Evolutionary conservation across 2,797 vertebrate species (phyloP).

Genomic region (Tympanoctomys barrerae): DNA sequence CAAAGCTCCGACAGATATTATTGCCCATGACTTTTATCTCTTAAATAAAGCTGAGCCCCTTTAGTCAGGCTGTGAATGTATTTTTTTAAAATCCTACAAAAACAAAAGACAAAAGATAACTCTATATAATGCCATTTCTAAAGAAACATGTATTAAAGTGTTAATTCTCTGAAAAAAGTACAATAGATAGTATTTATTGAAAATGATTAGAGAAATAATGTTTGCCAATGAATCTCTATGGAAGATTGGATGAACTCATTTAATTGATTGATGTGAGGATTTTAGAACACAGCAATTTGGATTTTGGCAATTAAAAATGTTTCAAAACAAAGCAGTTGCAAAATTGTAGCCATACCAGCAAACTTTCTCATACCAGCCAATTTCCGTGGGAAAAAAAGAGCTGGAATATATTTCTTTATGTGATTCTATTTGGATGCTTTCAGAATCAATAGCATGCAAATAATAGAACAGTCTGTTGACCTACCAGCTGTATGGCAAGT

Average conservation of each 20-base stretch:
- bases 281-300: not conserved
- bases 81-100: slow-evolving; percentile 62
- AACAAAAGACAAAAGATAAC: not conserved
- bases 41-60: slow-evolving; percentile 22
- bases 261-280: not conserved
- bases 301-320: not conserved
- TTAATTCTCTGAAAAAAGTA: slow-evolving; percentile 1
- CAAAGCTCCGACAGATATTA: slow-evolving; percentile 42
- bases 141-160: not conserved
- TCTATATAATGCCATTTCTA: slow-evolving; percentile 6
- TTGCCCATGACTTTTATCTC: slow-evolving; percentile 58
- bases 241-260: not conserved
- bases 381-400: not conserved
- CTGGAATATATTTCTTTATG: not conserved
- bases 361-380: not conserved
- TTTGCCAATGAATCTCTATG: not conserved
- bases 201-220: not conserved
- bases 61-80: not conserved
- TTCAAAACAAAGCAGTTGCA: not conserved
- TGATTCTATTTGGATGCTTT: slow-evolving; percentile 8
- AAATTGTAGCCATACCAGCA: not conserved
- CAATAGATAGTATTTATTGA: not conserved
- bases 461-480: not conserved
- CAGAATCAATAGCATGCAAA: not conserved
- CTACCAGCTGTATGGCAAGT: not conserved